Base-by-base conservation (phyloP, 2,113 vertebrate species). In the Salminus brasiliensis region DNA sequence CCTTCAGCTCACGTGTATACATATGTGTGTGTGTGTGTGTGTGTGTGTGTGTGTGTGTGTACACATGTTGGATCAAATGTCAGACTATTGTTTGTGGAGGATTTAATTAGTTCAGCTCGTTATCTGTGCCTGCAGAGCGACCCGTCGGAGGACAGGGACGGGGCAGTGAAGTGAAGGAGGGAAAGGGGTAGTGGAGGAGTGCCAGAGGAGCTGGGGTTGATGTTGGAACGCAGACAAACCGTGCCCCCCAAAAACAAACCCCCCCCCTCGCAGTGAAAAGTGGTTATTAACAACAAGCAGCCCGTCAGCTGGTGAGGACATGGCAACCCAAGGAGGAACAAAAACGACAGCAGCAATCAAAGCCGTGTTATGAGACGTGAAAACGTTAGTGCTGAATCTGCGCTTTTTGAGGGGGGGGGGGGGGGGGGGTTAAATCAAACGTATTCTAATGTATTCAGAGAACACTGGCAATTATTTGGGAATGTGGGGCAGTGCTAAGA, bases 281-380 rank as follows among this genome's bases (percentile, higher is more conserved):
- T 87, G 91, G 88, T 92, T 91, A 93, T 92, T 91, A 93, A 92
- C 90, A 91, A 89, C 91, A 89, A 85, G 74, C 83, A 91, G 90
- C 87, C 88, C 9, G 88, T 85, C 83, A 89, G 89, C 87, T 79
- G 70, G 81, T 79, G 81, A 90, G 88, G 88, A 88, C 80, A 87
- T 80, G 57, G 83, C 86, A 89, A 88, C 79, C 72, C 16, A 15
- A 65, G 32, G 39, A 49, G 23, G 60, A 53, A 36, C n/a, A n/a
- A 74, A 60, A 75, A 29, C 29, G 29, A 68, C 72, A 67, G 66
- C 80, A 73, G 85, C 72, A 88, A 79, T 49, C 81, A 74, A 74
- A 75, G 74, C 53, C 12, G 67, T 57, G 81, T 79, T 82, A 79
- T 43, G 62, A 74, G 86, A 74, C 59, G 78, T 74, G 78, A 66